Percentiles rank a stretch among this genome's conserved stretches.
phyloP scores from a whole-genome alignment of 1,140 invertebrate genomes.

The Psilanteris sp. region DNA sequence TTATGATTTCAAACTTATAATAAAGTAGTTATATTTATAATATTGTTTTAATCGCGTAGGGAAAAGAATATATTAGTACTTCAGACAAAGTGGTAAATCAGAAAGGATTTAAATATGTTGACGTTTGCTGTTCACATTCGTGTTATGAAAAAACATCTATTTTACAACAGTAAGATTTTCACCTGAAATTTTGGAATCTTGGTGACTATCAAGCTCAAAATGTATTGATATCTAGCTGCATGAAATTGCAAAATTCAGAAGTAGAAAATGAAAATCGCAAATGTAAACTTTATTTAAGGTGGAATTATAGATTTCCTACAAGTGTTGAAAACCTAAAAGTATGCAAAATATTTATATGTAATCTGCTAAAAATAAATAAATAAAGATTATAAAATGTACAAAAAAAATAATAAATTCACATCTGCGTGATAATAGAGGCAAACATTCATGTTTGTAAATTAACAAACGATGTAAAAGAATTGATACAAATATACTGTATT shows the following conservation, averaged over 20 bases:
- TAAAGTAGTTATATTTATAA: not conserved
- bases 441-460: constrained; percentile 20
- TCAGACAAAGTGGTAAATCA: no score
- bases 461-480: constrained; percentile 17
- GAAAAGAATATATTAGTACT: not conserved
- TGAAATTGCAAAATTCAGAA: not conserved
- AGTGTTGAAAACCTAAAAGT: not conserved
- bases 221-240: not conserved
- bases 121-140: not conserved
- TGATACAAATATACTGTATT: constrained; percentile 29
- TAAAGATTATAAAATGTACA: constrained; percentile 11
- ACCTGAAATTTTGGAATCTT: constrained; percentile 8
- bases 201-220: constrained; percentile 17
- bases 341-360: constrained; percentile 14
- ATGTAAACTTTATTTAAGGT: no score
- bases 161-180: constrained; percentile 8
- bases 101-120: not conserved
- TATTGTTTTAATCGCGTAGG: no score
- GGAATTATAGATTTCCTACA: no score
- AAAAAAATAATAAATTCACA: constrained; percentile 11
- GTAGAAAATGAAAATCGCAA: constrained; percentile 1
- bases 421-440: constrained; percentile 8
- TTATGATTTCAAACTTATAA: no score
- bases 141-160: constrained; percentile 1
- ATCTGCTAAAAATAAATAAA: constrained; percentile 3